Evolutionary conservation across 2,113 vertebrate genomes (phyloP).

Genomic region (Mormyrus lacerda): DNA sequence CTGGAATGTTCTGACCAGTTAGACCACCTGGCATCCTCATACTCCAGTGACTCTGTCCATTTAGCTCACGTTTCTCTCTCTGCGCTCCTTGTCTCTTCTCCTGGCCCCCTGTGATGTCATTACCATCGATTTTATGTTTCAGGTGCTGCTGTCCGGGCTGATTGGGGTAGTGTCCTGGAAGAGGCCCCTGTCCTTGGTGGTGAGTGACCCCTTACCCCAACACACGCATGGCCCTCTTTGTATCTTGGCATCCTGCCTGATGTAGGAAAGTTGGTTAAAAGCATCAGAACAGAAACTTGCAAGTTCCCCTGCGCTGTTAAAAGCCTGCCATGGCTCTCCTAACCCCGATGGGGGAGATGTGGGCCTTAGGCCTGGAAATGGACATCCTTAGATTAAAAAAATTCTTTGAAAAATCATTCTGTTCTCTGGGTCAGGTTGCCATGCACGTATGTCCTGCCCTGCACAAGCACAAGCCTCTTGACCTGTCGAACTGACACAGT

Average conservation of each 20-base stretch:
- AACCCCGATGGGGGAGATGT: neutral
- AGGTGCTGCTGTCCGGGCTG: slow-evolving; percentile 93
- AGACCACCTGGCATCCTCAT: neutral
- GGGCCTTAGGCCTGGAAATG: slow-evolving; percentile 1
- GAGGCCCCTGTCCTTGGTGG: slow-evolving; percentile 95
- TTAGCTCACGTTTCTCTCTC: neutral
- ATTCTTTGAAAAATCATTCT: neutral
- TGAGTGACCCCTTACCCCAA: slow-evolving; percentile 57
- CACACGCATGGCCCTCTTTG: neutral
- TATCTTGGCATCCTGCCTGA: no score
- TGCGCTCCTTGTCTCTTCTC: neutral
- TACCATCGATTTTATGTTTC: slow-evolving; percentile 32
- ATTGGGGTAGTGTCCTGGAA: slow-evolving; percentile 98
- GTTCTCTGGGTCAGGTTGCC: neutral
- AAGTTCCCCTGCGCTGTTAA: neutral
- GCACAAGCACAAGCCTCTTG: neutral
- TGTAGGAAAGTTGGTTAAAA: neutral
- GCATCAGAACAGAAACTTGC: neutral
- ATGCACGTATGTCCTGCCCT: neutral
- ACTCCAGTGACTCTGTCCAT: neutral
- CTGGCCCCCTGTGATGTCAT: slow-evolving; percentile 1
- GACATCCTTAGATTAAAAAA: neutral
- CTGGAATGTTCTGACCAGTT: neutral
- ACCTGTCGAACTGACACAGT: neutral
- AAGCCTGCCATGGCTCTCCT: neutral